A percentile compares a stretch with the other conserved stretches of the same genome.
phyloP scores from a whole-genome alignment of 2,113 vertebrate genomes.

The Centropus bengalensis region DNA sequence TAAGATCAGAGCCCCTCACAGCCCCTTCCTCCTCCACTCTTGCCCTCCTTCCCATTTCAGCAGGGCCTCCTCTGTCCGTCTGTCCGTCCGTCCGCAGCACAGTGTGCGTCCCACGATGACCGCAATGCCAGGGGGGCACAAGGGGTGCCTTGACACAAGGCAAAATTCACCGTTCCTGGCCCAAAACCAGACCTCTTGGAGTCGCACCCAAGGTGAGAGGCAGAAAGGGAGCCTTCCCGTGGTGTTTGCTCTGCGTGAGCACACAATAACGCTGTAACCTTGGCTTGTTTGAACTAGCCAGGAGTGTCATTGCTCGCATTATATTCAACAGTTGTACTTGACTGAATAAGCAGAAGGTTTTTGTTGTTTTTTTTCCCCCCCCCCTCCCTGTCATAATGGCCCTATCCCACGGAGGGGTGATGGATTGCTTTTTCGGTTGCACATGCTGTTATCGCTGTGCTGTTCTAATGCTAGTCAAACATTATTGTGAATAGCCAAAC shows the following conservation, averaged over 20 bases:
- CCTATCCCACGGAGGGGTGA: slow-evolving; percentile 58
- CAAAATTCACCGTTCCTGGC: neutral
- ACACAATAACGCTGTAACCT: neutral
- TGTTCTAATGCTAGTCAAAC: slow-evolving; percentile 87
- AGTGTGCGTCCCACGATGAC: neutral
- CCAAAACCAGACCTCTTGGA: neutral
- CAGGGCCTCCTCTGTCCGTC: neutral
- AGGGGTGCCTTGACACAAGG: neutral
- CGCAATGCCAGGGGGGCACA: rapidly evolving
- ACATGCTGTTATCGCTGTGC: slow-evolving; percentile 74
- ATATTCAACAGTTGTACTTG: slow-evolving; percentile 5
- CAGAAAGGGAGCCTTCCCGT: neutral
- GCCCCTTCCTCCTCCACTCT: neutral
- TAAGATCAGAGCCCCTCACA: rapidly evolving
- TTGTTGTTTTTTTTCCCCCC: neutral
- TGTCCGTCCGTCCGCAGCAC: rapidly evolving
- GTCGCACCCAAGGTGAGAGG: neutral
- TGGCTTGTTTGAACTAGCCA: neutral
- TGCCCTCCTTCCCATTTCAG: rapidly evolving
- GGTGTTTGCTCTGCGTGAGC: neutral
- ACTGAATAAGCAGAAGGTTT: slow-evolving; percentile 16
- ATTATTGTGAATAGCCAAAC: slow-evolving; percentile 85
- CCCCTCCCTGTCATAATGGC: slow-evolving; percentile 19
- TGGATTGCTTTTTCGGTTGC: slow-evolving; percentile 64
- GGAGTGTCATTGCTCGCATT: neutral